These are phyloP conservation scores for Neoniphon sammara DNA, from an alignment of 2,797 vertebrate genomes.

Conservation along the genomic window DNA sequence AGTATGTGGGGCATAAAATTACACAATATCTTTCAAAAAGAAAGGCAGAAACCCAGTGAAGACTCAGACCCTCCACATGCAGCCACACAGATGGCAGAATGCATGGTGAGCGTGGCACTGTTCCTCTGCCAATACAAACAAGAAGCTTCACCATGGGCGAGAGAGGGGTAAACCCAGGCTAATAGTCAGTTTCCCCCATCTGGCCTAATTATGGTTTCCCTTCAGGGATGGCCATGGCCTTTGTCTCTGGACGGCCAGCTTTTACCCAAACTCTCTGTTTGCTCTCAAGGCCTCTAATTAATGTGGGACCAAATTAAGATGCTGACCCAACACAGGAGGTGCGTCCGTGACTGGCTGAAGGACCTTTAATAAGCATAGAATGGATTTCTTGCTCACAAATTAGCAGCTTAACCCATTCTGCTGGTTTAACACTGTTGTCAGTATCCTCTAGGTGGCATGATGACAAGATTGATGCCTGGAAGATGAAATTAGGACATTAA, in stretches of 20 bases:
- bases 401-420: slow-evolving; percentile 53
- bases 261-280: slow-evolving; percentile 53
- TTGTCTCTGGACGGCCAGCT: slow-evolving; percentile 60
- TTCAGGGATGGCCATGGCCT: slow-evolving; percentile 67
- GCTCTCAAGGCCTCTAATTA: slow-evolving; percentile 73
- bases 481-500: slow-evolving; percentile 69
- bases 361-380: slow-evolving; percentile 65
- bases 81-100: slow-evolving; percentile 70
- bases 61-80: slow-evolving; percentile 37
- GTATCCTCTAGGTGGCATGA: slow-evolving; percentile 64
- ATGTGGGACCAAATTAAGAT: slow-evolving; percentile 72
- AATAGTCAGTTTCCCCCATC: slow-evolving; percentile 74
- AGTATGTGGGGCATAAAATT: not conserved
- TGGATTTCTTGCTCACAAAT: slow-evolving; percentile 59
- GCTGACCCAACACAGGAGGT: slow-evolving; percentile 63
- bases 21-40: not conserved
- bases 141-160: slow-evolving; percentile 53
- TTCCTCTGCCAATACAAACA: slow-evolving; percentile 66
- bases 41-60: not conserved
- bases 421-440: slow-evolving; percentile 35
- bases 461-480: slow-evolving; percentile 70
- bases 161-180: slow-evolving; percentile 64
- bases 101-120: slow-evolving; percentile 54
- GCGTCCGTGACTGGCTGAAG: slow-evolving; percentile 44
- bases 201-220: slow-evolving; percentile 78